Base-by-base conservation (phyloP, 2,888 invertebrate species). In the Idaea straminata region DNA sequence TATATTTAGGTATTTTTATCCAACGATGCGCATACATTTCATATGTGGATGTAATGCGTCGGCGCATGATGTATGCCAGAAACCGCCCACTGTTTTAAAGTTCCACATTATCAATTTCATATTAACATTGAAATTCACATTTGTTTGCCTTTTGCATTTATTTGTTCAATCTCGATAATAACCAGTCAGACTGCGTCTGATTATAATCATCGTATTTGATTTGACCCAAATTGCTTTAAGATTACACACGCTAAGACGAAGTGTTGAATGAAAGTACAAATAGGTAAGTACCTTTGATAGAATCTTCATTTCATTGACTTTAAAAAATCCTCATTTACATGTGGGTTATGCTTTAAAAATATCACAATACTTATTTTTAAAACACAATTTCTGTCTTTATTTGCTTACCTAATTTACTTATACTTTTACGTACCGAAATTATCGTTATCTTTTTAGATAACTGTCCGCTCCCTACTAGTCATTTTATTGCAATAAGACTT, bases 1-100 rank as follows among this genome's bases (percentile, higher is more conserved):
- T 91, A 87, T 91, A 87, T 87, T 87, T 89, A 89, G 89, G 84
- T 89, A 87, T 88, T 87, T 88, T 87, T 87, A 89, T 84, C 69
- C 74, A 78, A 71, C 70, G 71, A 65, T 69, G 67, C 69, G 77
- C 79, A 81, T 77, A 77, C 76, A 59, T 59, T 5, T 36, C 36
- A 76, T 74, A 79, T 73, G 73, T 76, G 82, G 83, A 81, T 84
- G 83, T 85, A 83, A 70, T 72, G 72, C 74, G 84, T 79, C 78
- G 77, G 78, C 82, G 77, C 83, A 83, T 86, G 83, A 85, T 84
- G 79, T 75, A 84, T 79, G 83, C 84, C 86, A 88, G 87, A 83
- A 80, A 84, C 84, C 91, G 91, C 91, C 91, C 91, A 91, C 91
- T 68, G 62, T 65, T 36, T 69, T 63, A 64, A 64, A 68, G 62